Evolutionary conservation across 2,797 vertebrate genomes (phyloP), one percentile per base, ranked within the genome.

Genomic region (Pelobates cultripes): DNA sequence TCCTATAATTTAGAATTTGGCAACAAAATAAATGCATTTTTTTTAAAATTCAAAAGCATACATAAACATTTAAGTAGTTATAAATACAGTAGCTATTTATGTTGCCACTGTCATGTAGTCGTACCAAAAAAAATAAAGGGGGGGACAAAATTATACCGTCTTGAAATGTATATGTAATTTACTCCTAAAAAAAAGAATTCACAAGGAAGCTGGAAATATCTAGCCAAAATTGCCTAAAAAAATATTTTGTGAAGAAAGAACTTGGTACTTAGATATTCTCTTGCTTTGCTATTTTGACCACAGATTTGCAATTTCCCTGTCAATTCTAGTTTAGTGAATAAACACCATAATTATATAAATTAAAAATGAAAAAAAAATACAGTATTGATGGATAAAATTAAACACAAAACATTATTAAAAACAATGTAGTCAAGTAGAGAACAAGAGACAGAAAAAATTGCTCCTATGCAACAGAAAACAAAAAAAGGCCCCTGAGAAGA

Each of bases 401-500:
- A 85, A 13, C 74, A 89, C 60, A 57, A 57, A 80, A 87, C 5
- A 51, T 51, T 47, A 91, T 91, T 78, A 78, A 91, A 61, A 88
- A 90, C 90, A 64, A 77, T 84, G 79, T 76, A 78, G n/a, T 47
- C 91, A 92, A 91, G 89, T 88, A 92, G 90, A 90, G 88, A 88
- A 55, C 57, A 75, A 90, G 91, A 89, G 87, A 85, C 88, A 91
- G 91, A 83, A 83, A 87, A 91, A 85, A 88, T 84, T 89, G 86
- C 86, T 89, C 91, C 91, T 89, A 94, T 90, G 93, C 5, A 51
- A 51, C 1, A 3, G 3, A 51, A 51, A 51, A 92, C 86, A 87
- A 91, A 90, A 90, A 73, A 90, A 88, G 90, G 90, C 91, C 93
- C 94, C 94, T 95, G 94, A 95, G 94, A 93, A 94, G 88, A 92